Percentiles rank a stretch among this genome's conserved stretches.
Conservation (phyloP, 2,113 vertebrate species). For the Lampris megalopsis region DNA sequence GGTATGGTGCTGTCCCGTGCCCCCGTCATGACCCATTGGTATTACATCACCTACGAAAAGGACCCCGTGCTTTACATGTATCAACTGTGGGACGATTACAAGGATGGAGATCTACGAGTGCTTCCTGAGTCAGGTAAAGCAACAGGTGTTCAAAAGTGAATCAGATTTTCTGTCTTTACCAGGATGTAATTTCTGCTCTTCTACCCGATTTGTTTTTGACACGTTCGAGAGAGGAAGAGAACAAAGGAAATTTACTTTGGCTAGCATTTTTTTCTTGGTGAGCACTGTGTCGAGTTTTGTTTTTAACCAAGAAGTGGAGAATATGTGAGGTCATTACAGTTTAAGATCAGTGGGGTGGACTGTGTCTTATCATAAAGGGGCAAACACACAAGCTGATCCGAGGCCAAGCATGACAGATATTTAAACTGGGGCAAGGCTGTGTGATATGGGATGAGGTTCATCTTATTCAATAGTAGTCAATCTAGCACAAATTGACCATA, state of each 20-base stretch:
- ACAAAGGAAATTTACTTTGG: too few relatives aligned
- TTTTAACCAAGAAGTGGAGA: too few relatives aligned
- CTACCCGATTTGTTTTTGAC: too few relatives aligned
- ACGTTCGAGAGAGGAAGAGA: too few relatives aligned
- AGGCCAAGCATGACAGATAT: not conserved
- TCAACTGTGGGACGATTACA: conserved; percentile 87
- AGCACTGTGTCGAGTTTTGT: too few relatives aligned
- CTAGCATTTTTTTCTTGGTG: too few relatives aligned
- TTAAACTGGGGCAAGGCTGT: not conserved
- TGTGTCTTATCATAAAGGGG: too few relatives aligned
- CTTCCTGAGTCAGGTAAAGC: conserved; percentile 83
- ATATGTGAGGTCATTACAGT: too few relatives aligned
- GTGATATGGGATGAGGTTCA: not conserved
- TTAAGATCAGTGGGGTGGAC: too few relatives aligned
- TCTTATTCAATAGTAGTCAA: conserved; percentile 3
- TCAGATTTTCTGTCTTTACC: too few relatives aligned
- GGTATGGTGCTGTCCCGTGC: conserved; percentile 87
- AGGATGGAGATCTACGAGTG: conserved; percentile 85
- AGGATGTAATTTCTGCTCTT: too few relatives aligned
- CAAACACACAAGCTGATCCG: not conserved
- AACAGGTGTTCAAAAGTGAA: not conserved
- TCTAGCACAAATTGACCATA: not conserved
- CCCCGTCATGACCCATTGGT: conserved; percentile 88
- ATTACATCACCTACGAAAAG: conserved; percentile 88
- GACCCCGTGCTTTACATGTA: conserved; percentile 88